Evolutionary conservation across 2,113 vertebrate species (phyloP).

Genomic region (Antechinus stuartii): DNA sequence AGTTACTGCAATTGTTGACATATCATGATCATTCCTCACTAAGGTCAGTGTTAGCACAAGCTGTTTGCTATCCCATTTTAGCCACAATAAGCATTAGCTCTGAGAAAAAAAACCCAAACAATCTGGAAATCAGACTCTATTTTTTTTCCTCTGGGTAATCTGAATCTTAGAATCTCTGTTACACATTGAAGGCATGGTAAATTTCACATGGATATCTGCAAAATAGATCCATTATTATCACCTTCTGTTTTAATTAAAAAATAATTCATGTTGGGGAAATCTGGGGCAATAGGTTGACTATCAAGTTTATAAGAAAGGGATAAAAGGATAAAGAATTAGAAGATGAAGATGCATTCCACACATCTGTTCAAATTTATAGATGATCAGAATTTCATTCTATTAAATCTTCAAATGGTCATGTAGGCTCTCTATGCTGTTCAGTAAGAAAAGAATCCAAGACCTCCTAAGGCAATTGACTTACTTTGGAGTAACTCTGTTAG

Average conservation of each 20-base stretch:
- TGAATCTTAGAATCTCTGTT: neutral
- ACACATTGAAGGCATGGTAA: neutral
- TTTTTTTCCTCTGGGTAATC: neutral
- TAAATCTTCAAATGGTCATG: neutral
- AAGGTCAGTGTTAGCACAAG: constrained; percentile 60
- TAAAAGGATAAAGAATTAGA: neutral
- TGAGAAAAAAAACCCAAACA: constrained; percentile 35
- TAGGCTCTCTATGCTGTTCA: neutral
- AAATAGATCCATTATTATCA: neutral
- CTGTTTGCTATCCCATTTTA: constrained; percentile 36
- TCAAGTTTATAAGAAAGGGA: neutral
- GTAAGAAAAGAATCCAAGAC: neutral
- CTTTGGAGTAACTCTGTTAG: neutral
- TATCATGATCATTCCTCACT: constrained; percentile 58
- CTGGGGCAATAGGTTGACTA: neutral
- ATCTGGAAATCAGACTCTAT: neutral
- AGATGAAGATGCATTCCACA: neutral
- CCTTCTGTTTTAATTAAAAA: neutral
- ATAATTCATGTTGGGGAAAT: neutral
- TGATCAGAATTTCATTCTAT: neutral
- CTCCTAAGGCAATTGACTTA: neutral
- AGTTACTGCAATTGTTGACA: constrained; percentile 45
- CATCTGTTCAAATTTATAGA: neutral
- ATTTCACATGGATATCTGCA: neutral
- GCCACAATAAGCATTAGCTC: constrained; percentile 24